Percentiles rank a stretch among this genome's conserved stretches.
Evolutionary conservation across 2,797 vertebrate species (phyloP).

Genomic region (Pygocentrus nattereri): DNA sequence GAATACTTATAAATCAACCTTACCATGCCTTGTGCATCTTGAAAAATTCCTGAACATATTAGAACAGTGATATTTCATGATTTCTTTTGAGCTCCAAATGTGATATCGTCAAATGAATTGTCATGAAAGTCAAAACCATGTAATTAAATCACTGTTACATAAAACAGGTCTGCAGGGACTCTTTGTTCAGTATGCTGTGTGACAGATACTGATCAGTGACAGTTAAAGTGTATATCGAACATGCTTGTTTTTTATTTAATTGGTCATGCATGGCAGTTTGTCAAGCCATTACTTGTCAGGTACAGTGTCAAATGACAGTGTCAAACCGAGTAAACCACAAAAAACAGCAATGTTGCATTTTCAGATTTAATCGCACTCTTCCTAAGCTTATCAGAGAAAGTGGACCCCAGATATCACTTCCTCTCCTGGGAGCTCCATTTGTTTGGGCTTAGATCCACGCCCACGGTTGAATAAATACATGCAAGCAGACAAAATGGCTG

Average conservation of each 20-base stretch:
- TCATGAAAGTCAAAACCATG: too few species aligned
- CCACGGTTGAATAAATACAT: constrained; percentile 5
- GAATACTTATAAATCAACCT: too few species aligned
- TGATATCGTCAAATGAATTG: background rate
- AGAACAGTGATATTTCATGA: too few species aligned
- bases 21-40: too few species aligned
- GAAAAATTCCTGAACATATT: too few species aligned
- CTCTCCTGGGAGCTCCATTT: background rate
- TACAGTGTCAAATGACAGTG: background rate
- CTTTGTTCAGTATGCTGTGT: background rate
- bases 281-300: background rate
- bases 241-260: background rate
- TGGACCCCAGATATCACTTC: background rate
- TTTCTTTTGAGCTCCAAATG: background rate
- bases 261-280: background rate
- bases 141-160: too few species aligned
- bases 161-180: background rate
- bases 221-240: background rate
- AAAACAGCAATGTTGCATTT: background rate
- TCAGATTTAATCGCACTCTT: background rate
- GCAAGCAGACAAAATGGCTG: background rate
- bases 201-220: constrained; percentile 3
- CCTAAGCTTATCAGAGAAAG: background rate
- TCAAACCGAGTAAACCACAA: background rate
- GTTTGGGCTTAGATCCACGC: constrained; percentile 10